A percentile compares a stretch with the other conserved stretches of the same genome.
These are phyloP conservation scores for Esox masquinongy DNA, from an alignment of 2,797 vertebrate genomes.

Conservation along the genomic window DNA sequence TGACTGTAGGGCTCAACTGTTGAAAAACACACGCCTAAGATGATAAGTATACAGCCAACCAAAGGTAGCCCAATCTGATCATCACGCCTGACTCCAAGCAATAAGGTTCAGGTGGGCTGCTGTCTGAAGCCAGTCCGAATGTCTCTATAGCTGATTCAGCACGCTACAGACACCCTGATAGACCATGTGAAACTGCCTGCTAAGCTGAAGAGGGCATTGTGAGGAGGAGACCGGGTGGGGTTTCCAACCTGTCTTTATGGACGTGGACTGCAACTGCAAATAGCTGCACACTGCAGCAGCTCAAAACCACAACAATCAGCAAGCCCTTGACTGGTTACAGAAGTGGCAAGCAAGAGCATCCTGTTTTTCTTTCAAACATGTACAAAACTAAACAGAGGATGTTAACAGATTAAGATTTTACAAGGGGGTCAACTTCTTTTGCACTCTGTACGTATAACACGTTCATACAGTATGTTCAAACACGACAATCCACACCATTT, in stretches of 20 bases:
- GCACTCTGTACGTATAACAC: conserved; percentile 15
- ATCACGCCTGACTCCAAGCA: neutral
- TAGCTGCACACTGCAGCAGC: conserved; percentile 36
- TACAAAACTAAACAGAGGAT: conserved; percentile 8
- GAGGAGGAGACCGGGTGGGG: neutral
- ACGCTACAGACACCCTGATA: neutral
- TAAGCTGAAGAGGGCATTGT: neutral
- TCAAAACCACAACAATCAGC: conserved; percentile 43
- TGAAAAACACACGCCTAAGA: too few species aligned
- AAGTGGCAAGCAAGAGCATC: conserved; percentile 51
- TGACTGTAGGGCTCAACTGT: too few species aligned
- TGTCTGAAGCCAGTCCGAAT: neutral
- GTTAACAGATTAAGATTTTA: neutral
- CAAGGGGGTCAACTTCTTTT: conserved; percentile 7
- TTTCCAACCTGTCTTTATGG: neutral
- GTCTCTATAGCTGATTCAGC: neutral
- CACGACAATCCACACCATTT: conserved; percentile 7
- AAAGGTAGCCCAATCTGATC: neutral
- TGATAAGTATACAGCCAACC: neutral
- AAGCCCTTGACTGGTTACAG: conserved; percentile 30
- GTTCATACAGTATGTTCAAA: conserved; percentile 21
- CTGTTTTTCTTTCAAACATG: conserved; percentile 63
- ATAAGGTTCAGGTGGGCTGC: neutral
- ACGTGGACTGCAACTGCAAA: neutral
- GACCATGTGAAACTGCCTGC: neutral